These are phyloP conservation scores for Leptatherina wallacei DNA, from an alignment of 2,797 vertebrate species.

Conservation along the genomic window DNA sequence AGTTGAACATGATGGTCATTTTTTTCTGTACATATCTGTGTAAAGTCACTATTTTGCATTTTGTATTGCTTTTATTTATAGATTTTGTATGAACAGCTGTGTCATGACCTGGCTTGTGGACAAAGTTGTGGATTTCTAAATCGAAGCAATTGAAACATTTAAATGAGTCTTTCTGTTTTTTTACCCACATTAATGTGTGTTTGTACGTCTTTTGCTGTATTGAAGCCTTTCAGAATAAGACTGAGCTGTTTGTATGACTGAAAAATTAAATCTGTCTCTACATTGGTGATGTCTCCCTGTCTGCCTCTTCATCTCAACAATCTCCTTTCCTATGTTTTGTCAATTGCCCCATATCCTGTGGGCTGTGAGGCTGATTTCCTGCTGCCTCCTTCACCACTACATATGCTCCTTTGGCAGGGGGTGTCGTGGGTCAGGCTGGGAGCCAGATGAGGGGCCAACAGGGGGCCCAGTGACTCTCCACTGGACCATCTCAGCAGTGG, in stretches of 20 bases:
- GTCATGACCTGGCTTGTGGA: neutral
- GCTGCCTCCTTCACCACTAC: slow-evolving; percentile 56
- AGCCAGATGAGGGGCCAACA: slow-evolving; percentile 74
- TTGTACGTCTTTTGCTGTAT: neutral
- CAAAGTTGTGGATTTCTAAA: slow-evolving; percentile 13
- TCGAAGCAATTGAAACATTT: slow-evolving; percentile 25
- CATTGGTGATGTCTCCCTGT: neutral
- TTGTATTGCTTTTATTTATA: slow-evolving; percentile 66
- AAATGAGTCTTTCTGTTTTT: neutral
- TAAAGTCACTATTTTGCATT: slow-evolving; percentile 45
- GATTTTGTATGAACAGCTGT: slow-evolving; percentile 20
- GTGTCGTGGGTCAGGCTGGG: slow-evolving; percentile 65
- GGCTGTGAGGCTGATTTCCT: slow-evolving; percentile 44
- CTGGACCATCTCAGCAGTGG: slow-evolving; percentile 58
- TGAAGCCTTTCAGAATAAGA: slow-evolving; percentile 10
- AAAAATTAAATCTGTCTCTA: slow-evolving; percentile 37
- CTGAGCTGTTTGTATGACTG: slow-evolving; percentile 11
- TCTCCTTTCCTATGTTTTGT: slow-evolving; percentile 45
- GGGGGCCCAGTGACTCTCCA: slow-evolving; percentile 65
- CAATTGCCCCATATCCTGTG: slow-evolving; percentile 32
- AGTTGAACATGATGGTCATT: neutral
- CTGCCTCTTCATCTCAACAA: slow-evolving; percentile 8
- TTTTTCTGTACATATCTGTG: slow-evolving; percentile 64
- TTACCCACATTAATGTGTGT: neutral
- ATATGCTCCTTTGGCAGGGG: slow-evolving; percentile 78